Evolutionary conservation across 2,888 invertebrate species (phyloP).

Genomic region (Siphonodentalium dalli): DNA sequence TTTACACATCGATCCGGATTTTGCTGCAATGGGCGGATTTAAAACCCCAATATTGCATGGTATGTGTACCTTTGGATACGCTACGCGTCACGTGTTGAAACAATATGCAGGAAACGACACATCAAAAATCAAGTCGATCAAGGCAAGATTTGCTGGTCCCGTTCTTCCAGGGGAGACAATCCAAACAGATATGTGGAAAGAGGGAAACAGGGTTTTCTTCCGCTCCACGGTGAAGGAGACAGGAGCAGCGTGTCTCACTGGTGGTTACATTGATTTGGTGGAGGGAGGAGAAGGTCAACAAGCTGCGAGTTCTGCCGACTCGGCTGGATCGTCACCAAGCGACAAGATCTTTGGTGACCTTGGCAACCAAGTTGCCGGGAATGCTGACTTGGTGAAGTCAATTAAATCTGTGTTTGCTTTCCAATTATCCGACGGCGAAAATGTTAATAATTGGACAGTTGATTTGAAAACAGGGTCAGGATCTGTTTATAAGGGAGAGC

Average conservation of each 20-base stretch:
- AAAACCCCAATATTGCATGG: constrained; percentile 93
- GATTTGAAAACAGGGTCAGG: constrained; percentile 78
- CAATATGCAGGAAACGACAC: constrained; percentile 83
- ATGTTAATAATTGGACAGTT: no score
- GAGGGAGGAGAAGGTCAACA: no score
- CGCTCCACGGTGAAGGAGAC: constrained; percentile 82
- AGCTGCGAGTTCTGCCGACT: constrained; percentile 8
- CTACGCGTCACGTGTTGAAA: constrained; percentile 77
- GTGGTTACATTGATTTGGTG: constrained; percentile 87
- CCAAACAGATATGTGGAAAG: constrained; percentile 92
- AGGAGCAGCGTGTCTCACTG: constrained; percentile 76
- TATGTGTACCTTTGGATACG: constrained; percentile 86
- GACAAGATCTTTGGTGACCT: no score
- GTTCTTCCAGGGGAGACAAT: constrained; percentile 94
- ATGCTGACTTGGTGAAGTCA: no score
- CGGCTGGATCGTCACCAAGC: no score
- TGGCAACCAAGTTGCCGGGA: no score
- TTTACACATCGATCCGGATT: constrained; percentile 90
- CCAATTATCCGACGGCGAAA: no score
- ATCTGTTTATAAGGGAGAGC: constrained; percentile 79
- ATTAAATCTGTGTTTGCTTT: no score
- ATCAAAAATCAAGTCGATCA: constrained; percentile 82
- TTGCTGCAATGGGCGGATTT: constrained; percentile 82
- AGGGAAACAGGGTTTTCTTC: constrained; percentile 84
- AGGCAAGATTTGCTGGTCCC: constrained; percentile 92